Conservation (phyloP, 1,140 invertebrate species). For the Leptoteleia sp. region DNA sequence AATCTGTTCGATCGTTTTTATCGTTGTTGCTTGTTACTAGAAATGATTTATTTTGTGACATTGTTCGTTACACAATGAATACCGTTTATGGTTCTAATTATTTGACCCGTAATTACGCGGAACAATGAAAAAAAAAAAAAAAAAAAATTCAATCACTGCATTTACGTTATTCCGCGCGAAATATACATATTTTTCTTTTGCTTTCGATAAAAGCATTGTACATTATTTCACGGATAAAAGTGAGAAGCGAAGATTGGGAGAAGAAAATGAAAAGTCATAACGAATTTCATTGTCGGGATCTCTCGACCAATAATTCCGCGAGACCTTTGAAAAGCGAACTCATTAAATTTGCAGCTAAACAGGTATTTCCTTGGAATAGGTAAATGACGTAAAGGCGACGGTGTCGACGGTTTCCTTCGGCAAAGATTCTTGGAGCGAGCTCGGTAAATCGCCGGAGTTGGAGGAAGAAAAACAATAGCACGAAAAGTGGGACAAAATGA, state of each 20-base stretch:
- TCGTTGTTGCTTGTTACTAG: too few relatives aligned
- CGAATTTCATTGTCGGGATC: too few relatives aligned
- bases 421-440: conserved; percentile 6
- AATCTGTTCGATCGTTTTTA: too few relatives aligned
- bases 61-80: too few relatives aligned
- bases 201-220: neutral
- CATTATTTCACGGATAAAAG: conserved; percentile 12
- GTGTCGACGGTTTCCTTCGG: conserved; percentile 16
- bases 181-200: conserved; percentile 6
- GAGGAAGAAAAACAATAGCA: too few relatives aligned
- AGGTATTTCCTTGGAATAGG: conserved; percentile 73
- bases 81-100: too few relatives aligned
- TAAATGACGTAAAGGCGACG: conserved; percentile 65
- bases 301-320: conserved; percentile 53
- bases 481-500: too few relatives aligned
- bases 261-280: conserved; percentile 25
- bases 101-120: too few relatives aligned
- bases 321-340: conserved; percentile 69
- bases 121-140: neutral
- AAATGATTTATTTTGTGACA: too few relatives aligned
- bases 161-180: conserved; percentile 1
- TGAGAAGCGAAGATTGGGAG: conserved; percentile 9
- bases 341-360: conserved; percentile 75
- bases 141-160: neutral
- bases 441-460: too few relatives aligned